Percentiles rank a stretch among this genome's conserved stretches.
These are phyloP conservation scores for Drosophila hamatofila DNA, from an alignment of 2,888 invertebrate genomes.

Conservation along the genomic window DNA sequence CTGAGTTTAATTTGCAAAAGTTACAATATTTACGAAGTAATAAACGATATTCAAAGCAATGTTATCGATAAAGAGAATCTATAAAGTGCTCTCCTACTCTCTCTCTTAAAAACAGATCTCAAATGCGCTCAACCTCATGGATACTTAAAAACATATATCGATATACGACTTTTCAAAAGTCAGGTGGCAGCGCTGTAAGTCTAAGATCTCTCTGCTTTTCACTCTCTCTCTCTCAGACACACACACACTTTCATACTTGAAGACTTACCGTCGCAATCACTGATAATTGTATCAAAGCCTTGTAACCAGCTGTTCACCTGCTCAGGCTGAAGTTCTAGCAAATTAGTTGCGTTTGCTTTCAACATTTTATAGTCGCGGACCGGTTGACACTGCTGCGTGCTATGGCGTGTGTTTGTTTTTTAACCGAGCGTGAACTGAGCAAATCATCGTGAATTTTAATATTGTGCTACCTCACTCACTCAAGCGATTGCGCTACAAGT, in stretches of 20 bases:
- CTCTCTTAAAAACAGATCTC: background rate
- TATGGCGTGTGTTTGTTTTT: conserved; percentile 8
- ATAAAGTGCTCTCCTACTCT: background rate
- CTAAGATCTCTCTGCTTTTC: background rate
- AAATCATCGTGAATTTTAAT: conserved; percentile 31
- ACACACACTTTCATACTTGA: background rate
- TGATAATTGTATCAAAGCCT: conserved; percentile 92
- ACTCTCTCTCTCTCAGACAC: background rate
- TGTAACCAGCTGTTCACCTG: conserved; percentile 88
- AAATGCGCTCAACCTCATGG: background rate
- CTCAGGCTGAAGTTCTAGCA: conserved; percentile 87
- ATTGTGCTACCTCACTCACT: conserved; percentile 27
- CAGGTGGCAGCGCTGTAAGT: conserved; percentile 26
- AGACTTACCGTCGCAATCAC: conserved; percentile 93
- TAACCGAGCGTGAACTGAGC: conserved; percentile 37
- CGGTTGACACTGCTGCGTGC: conserved; percentile 28
- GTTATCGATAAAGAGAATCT: background rate
- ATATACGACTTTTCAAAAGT: background rate
- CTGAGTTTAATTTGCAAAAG: conserved; percentile 82
- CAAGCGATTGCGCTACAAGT: conserved; percentile 37
- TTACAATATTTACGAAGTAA: background rate
- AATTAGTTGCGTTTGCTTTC: conserved; percentile 84
- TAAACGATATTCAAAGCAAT: background rate
- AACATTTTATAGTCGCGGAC: conserved; percentile 76
- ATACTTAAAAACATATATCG: conserved; percentile 13